Evolutionary conservation across 2,888 invertebrate genomes (phyloP).

Genomic region (Apotomis turbidana): DNA sequence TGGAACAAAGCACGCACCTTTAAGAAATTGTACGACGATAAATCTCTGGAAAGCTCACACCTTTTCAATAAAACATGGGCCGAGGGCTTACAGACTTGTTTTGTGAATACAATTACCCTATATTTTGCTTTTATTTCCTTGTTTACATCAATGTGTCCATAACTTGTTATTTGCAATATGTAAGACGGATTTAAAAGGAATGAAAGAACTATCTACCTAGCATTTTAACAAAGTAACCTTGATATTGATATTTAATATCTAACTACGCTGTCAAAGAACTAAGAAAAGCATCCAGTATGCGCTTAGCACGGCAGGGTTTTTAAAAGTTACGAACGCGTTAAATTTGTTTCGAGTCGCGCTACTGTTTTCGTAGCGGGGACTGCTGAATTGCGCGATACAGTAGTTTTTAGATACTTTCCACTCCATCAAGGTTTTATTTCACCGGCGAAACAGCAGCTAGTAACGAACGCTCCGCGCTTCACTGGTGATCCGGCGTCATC

Average conservation of each 20-base stretch:
- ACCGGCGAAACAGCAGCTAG: constrained; percentile 55
- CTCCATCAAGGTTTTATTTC: constrained; percentile 52
- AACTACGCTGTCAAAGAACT: neutral
- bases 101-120: constrained; percentile 41
- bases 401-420: constrained; percentile 39
- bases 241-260: neutral
- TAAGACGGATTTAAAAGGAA: neutral
- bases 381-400: constrained; percentile 12
- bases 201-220: too few species aligned
- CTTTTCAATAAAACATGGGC: constrained; percentile 60
- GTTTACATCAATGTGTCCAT: constrained; percentile 39
- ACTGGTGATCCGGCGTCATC: constrained; percentile 62
- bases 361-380: constrained; percentile 1
- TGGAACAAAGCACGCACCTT: constrained; percentile 30
- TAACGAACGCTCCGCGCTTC: constrained; percentile 50
- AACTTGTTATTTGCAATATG: constrained; percentile 18
- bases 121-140: constrained; percentile 40
- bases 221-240: neutral
- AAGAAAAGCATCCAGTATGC: neutral
- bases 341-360: neutral
- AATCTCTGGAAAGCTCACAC: constrained; percentile 53
- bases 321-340: constrained; percentile 10
- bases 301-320: neutral
- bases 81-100: constrained; percentile 38
- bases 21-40: constrained; percentile 45